Evolutionary conservation across 1,140 invertebrate genomes (phyloP), one percentile per base, ranked within the genome.

Genomic region (Leptopilina boulardi): DNA sequence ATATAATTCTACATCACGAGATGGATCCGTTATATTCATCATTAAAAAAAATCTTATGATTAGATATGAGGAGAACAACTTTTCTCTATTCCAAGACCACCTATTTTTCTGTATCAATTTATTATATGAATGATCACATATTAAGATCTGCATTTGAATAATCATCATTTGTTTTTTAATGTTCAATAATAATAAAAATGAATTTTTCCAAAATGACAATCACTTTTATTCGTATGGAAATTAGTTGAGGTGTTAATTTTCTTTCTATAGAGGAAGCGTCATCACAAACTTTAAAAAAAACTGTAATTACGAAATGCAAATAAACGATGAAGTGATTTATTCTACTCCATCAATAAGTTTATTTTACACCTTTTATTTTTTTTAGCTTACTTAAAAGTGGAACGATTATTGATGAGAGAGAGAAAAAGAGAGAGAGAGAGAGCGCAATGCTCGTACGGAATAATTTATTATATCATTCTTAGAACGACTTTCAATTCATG

Each of bases 241-340:
- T 66, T 15, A 66, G 59, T 30, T 11, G 21, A 56, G 41, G 10
- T 42, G 19, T 56, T 56, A 30, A 66, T 66, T 6, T 23, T 66
- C 26, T 66, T 66, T 66, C 11, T 66, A 15, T n/a, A 66, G 6
- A 66, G 26, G n/a, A 66, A 66, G 26, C 11, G 6, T 66, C 26
- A 66, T 66, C 23, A 34, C 5, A 11, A 6, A 6, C 9, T 66
- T 30, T 66, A 66, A 30, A 30, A 66, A 66, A 30, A 34, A n/a
- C 23, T 66, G 26, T 26, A n/a, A 26, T 66, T 66, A 66, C 26
- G 59, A 66, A 66, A 66, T 1, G 21, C 15, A 13, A 66, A 30
- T 66, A 51, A 51, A 51, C 21, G 59, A 66, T 30, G 59, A 66
- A 66, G 59, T 66, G 59, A 66, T 66, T 66, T 66, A 66, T 66